Percentiles rank a stretch among this genome's conserved stretches.
These are phyloP conservation scores for Perizoma flavofasciatum DNA, from an alignment of 2,888 invertebrate species.

Conservation along the genomic window DNA sequence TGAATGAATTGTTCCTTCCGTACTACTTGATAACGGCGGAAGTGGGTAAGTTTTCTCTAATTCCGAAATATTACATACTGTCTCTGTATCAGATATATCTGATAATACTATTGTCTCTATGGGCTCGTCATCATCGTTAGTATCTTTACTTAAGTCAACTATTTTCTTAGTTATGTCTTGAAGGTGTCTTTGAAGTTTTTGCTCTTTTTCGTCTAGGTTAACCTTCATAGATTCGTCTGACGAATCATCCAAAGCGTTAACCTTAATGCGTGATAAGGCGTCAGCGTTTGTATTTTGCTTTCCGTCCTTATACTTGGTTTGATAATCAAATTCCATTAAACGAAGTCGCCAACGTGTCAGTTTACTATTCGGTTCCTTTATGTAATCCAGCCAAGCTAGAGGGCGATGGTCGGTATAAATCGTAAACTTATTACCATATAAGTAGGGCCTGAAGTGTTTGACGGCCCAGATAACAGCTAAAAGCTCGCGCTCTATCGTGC, in stretches of 20 bases:
- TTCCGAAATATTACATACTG: neutral
- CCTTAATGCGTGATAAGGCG: constrained; percentile 19
- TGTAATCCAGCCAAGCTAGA: constrained; percentile 14
- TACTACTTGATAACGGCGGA: neutral
- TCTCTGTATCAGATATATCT: no score
- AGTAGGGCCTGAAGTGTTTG: constrained; percentile 53
- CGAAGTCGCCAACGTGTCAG: constrained; percentile 19
- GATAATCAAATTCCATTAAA: constrained; percentile 15
- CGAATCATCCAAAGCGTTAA: constrained; percentile 2
- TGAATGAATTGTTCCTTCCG: neutral
- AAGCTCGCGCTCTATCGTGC: constrained; percentile 54
- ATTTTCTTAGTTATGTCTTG: neutral
- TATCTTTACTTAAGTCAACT: constrained; percentile 4
- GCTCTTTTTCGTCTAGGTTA: constrained; percentile 17
- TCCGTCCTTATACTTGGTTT: constrained; percentile 12
- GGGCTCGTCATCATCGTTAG: no score
- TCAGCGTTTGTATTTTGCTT: constrained; percentile 20
- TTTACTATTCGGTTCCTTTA: constrained; percentile 18
- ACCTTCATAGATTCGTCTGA: constrained; percentile 17
- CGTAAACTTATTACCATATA: constrained; percentile 53
- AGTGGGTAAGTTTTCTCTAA: neutral
- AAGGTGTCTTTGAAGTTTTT: neutral
- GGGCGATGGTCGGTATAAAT: constrained; percentile 60
- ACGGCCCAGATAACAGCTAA: constrained; percentile 52
- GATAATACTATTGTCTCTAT: no score